A percentile compares a stretch with the other conserved stretches of the same genome.
Conservation (phyloP, 2,888 invertebrate genomes). For the Dynastes grantii region DNA sequence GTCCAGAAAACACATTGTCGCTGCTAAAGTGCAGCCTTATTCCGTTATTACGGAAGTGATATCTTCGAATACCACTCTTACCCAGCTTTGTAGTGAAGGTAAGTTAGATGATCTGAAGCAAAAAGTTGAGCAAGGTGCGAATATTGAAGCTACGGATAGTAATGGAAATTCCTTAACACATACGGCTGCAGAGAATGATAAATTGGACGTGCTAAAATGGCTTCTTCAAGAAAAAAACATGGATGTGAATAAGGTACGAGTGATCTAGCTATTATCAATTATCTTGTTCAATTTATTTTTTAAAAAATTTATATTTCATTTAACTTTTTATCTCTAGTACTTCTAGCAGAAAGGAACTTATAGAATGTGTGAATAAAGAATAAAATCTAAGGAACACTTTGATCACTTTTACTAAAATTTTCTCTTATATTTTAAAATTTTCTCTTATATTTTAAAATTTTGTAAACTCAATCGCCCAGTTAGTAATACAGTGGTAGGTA, state of each 20-base stretch:
- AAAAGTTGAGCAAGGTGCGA: neutral
- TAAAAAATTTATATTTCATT: neutral
- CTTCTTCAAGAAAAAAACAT: neutral
- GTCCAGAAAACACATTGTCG: neutral
- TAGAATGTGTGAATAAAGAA: too few relatives aligned
- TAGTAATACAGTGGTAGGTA: too few relatives aligned
- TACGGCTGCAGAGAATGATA: neutral
- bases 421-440: too few relatives aligned
- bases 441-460: too few relatives aligned
- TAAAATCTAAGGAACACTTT: too few relatives aligned
- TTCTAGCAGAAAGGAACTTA: too few relatives aligned
- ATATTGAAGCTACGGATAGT: neutral
- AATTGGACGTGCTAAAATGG: slow-evolving; percentile 29
- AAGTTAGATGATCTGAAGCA: neutral
- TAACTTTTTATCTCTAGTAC: neutral
- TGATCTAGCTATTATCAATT: neutral
- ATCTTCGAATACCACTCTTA: neutral
- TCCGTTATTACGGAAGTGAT: neutral
- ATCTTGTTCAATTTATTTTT: neutral
- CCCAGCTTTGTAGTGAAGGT: slow-evolving; percentile 11
- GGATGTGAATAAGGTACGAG: slow-evolving; percentile 17
- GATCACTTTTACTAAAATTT: too few relatives aligned
- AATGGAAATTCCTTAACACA: slow-evolving; percentile 25
- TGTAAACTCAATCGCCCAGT: too few relatives aligned
- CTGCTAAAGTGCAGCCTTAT: neutral